phyloP scores from a whole-genome alignment of 2,888 invertebrate genomes.

The Macropis europaea region DNA sequence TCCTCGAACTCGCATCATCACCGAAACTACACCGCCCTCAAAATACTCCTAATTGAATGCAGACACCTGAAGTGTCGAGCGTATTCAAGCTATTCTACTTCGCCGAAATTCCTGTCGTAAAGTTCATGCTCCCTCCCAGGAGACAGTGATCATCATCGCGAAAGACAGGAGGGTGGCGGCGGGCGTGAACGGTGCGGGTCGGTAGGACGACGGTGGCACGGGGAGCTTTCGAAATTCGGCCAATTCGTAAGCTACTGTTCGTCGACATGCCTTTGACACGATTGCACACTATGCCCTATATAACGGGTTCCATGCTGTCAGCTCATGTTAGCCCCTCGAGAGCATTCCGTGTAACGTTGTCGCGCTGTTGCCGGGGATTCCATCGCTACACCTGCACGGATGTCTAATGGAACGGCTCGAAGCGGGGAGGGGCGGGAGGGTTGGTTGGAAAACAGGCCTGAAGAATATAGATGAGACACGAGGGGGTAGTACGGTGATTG shows the following conservation, averaged over 20 bases:
- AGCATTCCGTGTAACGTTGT: slow-evolving; percentile 39
- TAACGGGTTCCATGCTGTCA: slow-evolving; percentile 37
- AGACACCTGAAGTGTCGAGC: no score
- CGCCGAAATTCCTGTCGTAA: no score
- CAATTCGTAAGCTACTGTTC: slow-evolving; percentile 19
- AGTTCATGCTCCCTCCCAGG: no score
- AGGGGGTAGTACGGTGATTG: slow-evolving; percentile 4
- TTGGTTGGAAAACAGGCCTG: not conserved
- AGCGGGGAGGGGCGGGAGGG: not conserved
- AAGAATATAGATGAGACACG: not conserved
- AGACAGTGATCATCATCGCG: not conserved
- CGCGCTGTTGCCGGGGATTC: slow-evolving; percentile 37
- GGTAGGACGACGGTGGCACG: not conserved
- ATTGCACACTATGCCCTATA: slow-evolving; percentile 15
- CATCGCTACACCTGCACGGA: slow-evolving; percentile 19
- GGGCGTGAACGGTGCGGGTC: not conserved
- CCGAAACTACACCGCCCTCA: no score
- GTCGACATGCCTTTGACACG: slow-evolving; percentile 43
- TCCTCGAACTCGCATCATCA: no score
- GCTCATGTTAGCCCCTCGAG: slow-evolving; percentile 45
- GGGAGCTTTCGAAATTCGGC: slow-evolving; percentile 37
- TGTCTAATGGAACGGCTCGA: slow-evolving; percentile 13
- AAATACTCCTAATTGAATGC: no score
- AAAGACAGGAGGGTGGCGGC: not conserved
- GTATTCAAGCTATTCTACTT: no score